Evolutionary conservation across 2,113 vertebrate genomes (phyloP).

Genomic region (Chamaetylas fuelleborni): DNA sequence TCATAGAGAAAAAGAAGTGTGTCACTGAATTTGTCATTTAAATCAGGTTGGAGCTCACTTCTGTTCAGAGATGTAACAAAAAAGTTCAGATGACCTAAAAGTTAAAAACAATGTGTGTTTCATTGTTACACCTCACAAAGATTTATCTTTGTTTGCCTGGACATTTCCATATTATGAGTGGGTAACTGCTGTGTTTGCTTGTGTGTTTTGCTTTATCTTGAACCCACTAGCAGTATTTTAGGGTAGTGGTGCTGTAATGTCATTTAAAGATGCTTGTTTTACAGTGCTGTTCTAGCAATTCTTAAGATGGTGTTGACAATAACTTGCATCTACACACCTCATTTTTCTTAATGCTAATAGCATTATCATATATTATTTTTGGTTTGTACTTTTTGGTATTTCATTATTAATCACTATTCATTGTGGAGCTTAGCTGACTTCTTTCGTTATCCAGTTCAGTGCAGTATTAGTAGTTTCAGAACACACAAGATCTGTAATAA

Average conservation of each 20-base stretch:
- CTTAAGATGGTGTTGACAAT: not conserved
- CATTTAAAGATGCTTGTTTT: not conserved
- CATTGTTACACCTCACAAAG: not conserved
- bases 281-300: not conserved
- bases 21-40: conserved; percentile 24
- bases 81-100: conserved; percentile 39
- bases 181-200: not conserved
- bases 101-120: conserved; percentile 30
- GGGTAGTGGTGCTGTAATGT: not conserved
- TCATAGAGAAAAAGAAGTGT: conserved; percentile 30
- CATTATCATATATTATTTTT: not conserved
- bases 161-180: not conserved
- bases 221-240: not conserved
- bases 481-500: not conserved
- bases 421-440: not conserved
- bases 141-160: not conserved
- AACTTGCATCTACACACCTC: not conserved
- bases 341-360: not conserved
- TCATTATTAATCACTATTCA: not conserved
- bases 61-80: not conserved
- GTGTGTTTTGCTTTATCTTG: conserved; percentile 5
- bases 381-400: not conserved
- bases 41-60: conserved; percentile 34
- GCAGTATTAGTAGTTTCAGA: not conserved
- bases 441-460: not conserved